A percentile compares a stretch with the other conserved stretches of the same genome.
Conservation (phyloP, 2,113 vertebrate species). For the Sialia sialis region DNA sequence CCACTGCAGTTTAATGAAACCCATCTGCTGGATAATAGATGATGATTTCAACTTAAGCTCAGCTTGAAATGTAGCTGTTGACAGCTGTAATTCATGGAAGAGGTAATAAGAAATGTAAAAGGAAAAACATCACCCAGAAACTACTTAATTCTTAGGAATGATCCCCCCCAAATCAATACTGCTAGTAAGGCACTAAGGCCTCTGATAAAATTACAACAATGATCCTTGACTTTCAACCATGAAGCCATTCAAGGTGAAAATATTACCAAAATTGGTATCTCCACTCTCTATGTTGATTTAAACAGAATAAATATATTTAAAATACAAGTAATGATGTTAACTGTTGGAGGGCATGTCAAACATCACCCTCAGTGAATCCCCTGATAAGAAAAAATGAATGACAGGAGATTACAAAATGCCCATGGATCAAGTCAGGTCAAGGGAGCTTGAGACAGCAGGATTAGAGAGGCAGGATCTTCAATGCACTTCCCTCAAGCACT, state of each 20-base stretch:
- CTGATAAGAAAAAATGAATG: slow-evolving; percentile 73
- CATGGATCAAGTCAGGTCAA: slow-evolving; percentile 79
- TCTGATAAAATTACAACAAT: neutral
- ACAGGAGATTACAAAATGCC: slow-evolving; percentile 81
- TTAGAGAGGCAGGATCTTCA: slow-evolving; percentile 71
- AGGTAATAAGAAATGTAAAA: neutral
- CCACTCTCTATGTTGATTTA: neutral
- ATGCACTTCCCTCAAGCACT: slow-evolving; percentile 10
- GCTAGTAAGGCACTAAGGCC: neutral
- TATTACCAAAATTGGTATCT: neutral
- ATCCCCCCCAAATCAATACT: neutral
- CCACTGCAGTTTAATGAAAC: neutral
- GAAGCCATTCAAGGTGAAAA: neutral
- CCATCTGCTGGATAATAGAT: neutral
- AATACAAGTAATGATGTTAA: neutral
- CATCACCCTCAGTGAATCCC: slow-evolving; percentile 67
- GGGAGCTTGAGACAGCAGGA: slow-evolving; percentile 75
- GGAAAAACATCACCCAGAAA: neutral
- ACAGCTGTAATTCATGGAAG: neutral
- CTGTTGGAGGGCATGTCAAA: neutral
- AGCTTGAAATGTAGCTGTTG: neutral
- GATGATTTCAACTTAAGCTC: neutral
- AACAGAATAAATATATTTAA: neutral
- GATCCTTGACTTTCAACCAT: neutral
- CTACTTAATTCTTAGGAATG: neutral